phyloP scores from a whole-genome alignment of 2,113 vertebrate genomes.

The Gadus chalcogrammus region DNA sequence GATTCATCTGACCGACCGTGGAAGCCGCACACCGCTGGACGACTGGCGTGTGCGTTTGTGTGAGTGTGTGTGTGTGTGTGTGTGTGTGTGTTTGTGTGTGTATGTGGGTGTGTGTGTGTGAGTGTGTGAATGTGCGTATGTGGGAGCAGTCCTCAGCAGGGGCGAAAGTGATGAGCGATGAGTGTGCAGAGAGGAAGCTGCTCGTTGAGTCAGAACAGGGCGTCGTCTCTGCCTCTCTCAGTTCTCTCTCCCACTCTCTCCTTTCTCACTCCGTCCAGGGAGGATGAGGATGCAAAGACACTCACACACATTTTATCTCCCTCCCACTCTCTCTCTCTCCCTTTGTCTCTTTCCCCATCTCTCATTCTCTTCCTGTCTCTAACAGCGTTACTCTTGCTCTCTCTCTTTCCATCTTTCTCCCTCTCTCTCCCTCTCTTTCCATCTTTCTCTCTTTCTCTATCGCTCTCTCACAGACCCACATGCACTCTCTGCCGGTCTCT shows the following conservation, averaged over 20 bases:
- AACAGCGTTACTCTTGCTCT: slow-evolving; percentile 9
- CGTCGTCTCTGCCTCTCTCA: slow-evolving; percentile 51
- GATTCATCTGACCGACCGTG: background rate
- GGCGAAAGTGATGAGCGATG: slow-evolving; percentile 37
- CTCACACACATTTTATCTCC: slow-evolving; percentile 9
- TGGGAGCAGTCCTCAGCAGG: slow-evolving; percentile 11
- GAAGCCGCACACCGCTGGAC: background rate
- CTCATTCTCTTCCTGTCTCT: background rate
- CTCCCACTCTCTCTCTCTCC: too few relatives aligned
- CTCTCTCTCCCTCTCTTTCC: too few relatives aligned
- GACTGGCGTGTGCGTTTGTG: background rate
- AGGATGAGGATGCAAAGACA: slow-evolving; percentile 40
- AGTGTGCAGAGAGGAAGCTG: slow-evolving; percentile 38
- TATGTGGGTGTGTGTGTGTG: background rate
- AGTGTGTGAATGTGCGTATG: background rate
- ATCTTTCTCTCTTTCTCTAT: too few relatives aligned
- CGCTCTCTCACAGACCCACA: too few relatives aligned
- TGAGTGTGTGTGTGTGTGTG: background rate
- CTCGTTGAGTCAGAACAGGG: slow-evolving; percentile 55
- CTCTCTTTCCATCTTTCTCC: slow-evolving; percentile 3
- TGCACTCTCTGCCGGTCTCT: background rate
- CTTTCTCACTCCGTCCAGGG: slow-evolving; percentile 30
- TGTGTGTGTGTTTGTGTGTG: background rate
- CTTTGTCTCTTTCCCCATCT: too few relatives aligned
- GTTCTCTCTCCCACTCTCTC: slow-evolving; percentile 8